Evolutionary conservation across 2,888 invertebrate genomes (phyloP).

Genomic region (Slavum lentiscoides): DNA sequence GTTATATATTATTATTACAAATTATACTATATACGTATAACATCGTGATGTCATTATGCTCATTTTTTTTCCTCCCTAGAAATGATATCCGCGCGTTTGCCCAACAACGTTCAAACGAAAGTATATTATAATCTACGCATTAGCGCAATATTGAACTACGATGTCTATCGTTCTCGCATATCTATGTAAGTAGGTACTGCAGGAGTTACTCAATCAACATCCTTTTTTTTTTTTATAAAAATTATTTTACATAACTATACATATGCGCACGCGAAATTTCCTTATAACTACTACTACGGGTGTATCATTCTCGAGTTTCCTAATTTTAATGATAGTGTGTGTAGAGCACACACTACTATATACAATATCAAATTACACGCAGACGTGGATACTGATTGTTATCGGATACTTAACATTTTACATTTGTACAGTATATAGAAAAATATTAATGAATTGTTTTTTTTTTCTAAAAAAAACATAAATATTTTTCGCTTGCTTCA

Average conservation of each 20-base stretch:
- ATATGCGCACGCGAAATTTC: constrained; percentile 1
- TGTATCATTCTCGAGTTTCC: background rate
- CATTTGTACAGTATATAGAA: background rate
- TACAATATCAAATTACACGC: no score
- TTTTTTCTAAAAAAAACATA: background rate
- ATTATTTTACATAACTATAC: constrained; percentile 3
- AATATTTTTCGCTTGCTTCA: background rate
- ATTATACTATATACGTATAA: background rate
- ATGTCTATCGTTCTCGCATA: constrained; percentile 10
- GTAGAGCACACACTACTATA: no score
- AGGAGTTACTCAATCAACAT: constrained; percentile 30
- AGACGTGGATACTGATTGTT: background rate
- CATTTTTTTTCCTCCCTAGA: constrained; percentile 21
- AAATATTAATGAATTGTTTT: background rate
- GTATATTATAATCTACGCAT: constrained; percentile 13
- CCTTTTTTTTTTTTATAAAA: background rate
- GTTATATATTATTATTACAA: no score
- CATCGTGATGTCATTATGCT: constrained; percentile 44
- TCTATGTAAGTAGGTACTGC: background rate
- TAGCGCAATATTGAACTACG: background rate
- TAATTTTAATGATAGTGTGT: constrained; percentile 1
- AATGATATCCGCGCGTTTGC: constrained; percentile 27
- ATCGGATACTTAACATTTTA: background rate
- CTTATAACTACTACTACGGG: background rate
- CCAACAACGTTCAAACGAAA: constrained; percentile 36